Percentiles rank a stretch among this genome's conserved stretches.
Conservation (phyloP, 2,888 invertebrate genomes). For the Didymodactylos carnosus region DNA sequence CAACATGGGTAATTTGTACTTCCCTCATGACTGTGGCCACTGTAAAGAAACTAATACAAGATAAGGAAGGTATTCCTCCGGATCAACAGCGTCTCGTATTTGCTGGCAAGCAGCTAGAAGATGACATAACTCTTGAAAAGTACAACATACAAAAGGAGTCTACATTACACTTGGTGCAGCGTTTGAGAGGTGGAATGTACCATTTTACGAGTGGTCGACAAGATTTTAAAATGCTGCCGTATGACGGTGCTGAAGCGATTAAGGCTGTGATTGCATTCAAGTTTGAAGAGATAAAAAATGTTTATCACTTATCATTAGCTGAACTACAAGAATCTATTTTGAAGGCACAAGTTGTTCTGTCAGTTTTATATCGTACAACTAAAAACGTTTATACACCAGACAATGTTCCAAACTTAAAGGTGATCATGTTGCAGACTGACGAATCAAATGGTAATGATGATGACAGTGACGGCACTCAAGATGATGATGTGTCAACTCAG, state of each 20-base stretch:
- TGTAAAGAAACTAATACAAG: constrained; percentile 54
- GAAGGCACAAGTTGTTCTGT: background rate
- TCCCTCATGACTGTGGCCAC: constrained; percentile 19
- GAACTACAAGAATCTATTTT: background rate
- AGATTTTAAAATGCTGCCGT: background rate
- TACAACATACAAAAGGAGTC: constrained; percentile 52
- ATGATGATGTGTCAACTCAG: no score
- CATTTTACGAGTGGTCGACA: background rate
- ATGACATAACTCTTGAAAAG: constrained; percentile 43
- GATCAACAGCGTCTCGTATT: constrained; percentile 62
- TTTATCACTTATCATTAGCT: background rate
- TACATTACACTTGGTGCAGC: constrained; percentile 63
- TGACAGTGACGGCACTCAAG: background rate
- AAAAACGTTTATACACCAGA: background rate
- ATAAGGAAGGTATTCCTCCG: constrained; percentile 68
- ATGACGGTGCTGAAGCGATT: background rate
- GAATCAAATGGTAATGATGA: background rate
- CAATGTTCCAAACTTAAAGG: background rate
- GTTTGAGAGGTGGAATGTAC: constrained; percentile 43
- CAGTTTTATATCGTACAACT: background rate
- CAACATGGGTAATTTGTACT: constrained; percentile 63
- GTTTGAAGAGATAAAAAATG: background rate
- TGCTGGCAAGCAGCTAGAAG: constrained; percentile 45
- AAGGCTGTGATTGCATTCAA: background rate
- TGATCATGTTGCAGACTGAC: background rate